Evolutionary conservation across 2,113 vertebrate genomes (phyloP).

Genomic region (Seriola dumerili): DNA sequence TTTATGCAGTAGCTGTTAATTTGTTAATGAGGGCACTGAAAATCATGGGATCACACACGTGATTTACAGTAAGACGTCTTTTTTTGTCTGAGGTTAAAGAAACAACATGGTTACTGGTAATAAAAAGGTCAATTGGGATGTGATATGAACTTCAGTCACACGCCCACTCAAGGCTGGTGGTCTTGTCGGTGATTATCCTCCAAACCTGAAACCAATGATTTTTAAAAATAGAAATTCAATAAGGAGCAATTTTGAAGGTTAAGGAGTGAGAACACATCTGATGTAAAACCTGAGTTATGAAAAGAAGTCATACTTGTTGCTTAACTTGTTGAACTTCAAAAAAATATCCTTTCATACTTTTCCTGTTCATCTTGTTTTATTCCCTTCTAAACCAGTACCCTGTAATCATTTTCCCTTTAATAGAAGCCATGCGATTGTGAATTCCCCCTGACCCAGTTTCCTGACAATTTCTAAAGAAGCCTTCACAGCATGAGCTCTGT

Average conservation of each 20-base stretch:
- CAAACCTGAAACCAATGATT: not conserved
- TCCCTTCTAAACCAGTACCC: conserved; percentile 17
- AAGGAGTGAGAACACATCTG: not conserved
- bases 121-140: not conserved
- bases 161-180: not conserved
- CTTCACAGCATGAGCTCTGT: conserved; percentile 54
- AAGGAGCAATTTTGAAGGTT: not conserved
- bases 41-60: not conserved
- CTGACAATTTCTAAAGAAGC: conserved; percentile 61
- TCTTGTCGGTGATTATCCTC: not conserved
- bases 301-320: conserved; percentile 15
- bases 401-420: conserved; percentile 42
- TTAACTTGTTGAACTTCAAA: conserved; percentile 25
- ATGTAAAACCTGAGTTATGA: not conserved
- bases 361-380: conserved; percentile 16
- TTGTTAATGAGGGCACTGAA: not conserved
- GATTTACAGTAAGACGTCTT: too few relatives aligned
- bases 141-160: not conserved
- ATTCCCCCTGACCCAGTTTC: conserved; percentile 66
- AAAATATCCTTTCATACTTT: conserved; percentile 1
- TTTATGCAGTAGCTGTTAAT: not conserved
- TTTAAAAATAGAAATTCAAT: not conserved
- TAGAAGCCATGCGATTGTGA: conserved; percentile 33
- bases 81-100: not conserved
- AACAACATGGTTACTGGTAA: not conserved